phyloP scores from a whole-genome alignment of 1,140 invertebrate species.

The Drosophila pallidifrons region DNA sequence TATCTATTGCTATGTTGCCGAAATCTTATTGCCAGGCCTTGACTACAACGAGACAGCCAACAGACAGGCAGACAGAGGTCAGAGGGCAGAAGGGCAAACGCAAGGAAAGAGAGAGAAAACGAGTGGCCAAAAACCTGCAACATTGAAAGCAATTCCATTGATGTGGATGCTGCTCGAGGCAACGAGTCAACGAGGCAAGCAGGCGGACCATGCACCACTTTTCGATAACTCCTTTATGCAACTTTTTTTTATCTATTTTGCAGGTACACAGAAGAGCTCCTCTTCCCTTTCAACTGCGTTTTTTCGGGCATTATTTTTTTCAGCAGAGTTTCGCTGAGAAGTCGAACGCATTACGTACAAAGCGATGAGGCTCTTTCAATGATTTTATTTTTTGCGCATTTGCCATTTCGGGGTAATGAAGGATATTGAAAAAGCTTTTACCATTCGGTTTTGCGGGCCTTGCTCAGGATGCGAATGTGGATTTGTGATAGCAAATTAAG shows the following conservation, averaged over 20 bases:
- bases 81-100: neutral
- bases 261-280: slow-evolving; percentile 24
- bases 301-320: slow-evolving; percentile 23
- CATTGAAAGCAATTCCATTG: slow-evolving; percentile 67
- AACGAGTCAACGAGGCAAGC: slow-evolving; percentile 6
- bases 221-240: slow-evolving; percentile 82
- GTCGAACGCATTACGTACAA: slow-evolving; percentile 81
- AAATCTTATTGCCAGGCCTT: slow-evolving; percentile 72
- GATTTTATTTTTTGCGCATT: slow-evolving; percentile 79
- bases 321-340: slow-evolving; percentile 69
- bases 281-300: neutral
- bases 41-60: slow-evolving; percentile 52
- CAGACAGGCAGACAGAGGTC: slow-evolving; percentile 36
- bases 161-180: slow-evolving; percentile 38
- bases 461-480: slow-evolving; percentile 47
- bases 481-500: slow-evolving; percentile 67
- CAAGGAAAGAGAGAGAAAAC: neutral
- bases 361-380: slow-evolving; percentile 71
- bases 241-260: slow-evolving; percentile 63
- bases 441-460: slow-evolving; percentile 28
- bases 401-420: slow-evolving; percentile 74
- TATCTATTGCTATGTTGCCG: slow-evolving; percentile 38
- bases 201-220: slow-evolving; percentile 60
- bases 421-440: slow-evolving; percentile 79
- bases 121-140: slow-evolving; percentile 1